phyloP scores from a whole-genome alignment of 2,797 vertebrate species.

The Chiroxiphia lanceolata region DNA sequence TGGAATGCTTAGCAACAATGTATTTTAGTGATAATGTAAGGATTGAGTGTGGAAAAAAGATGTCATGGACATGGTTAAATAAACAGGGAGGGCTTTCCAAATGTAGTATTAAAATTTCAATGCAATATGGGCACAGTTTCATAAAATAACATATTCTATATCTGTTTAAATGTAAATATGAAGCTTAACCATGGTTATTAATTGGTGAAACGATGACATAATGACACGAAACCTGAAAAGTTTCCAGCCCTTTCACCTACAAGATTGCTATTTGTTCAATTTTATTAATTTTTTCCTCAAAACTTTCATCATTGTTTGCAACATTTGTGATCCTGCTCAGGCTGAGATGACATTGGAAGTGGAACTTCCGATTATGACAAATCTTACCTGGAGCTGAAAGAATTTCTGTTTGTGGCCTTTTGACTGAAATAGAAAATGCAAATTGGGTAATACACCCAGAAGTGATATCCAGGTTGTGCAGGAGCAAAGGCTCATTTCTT shows the following conservation, averaged over 20 bases:
- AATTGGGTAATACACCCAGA: background rate
- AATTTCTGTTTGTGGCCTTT: background rate
- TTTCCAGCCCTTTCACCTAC: background rate
- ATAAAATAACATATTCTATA: background rate
- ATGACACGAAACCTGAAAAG: background rate
- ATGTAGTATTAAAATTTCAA: background rate
- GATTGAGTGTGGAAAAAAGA: background rate
- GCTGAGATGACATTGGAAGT: background rate
- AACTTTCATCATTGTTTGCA: background rate
- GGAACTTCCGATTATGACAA: background rate
- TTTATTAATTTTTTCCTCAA: background rate
- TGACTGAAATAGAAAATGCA: background rate
- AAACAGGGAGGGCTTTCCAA: background rate
- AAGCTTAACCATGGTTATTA: slow-evolving; percentile 52
- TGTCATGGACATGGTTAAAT: background rate
- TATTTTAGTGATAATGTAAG: background rate
- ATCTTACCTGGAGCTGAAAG: background rate
- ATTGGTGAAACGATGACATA: background rate
- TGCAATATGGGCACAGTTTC: background rate
- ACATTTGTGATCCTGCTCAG: background rate
- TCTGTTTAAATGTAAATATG: slow-evolving; percentile 45
- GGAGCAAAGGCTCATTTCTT: background rate
- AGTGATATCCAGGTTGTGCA: background rate
- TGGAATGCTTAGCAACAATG: slow-evolving; percentile 58
- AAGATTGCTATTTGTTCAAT: background rate